phyloP scores from a whole-genome alignment of 2,797 vertebrate genomes.

The Remorina albescens region DNA sequence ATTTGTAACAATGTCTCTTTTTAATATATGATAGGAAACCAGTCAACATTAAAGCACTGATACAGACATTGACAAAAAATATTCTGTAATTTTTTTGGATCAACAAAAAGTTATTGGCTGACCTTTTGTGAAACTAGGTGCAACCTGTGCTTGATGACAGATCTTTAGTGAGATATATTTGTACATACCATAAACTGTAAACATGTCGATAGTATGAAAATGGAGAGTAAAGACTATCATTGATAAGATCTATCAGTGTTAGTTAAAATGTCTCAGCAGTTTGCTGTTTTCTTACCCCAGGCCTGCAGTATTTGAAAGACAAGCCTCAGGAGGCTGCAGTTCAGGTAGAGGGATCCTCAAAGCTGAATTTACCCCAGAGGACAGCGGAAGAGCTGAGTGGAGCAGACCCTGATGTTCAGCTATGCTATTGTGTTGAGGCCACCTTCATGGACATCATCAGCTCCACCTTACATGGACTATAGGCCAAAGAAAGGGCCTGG shows the following conservation, averaged over 20 bases:
- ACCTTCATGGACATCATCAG: constrained; percentile 97
- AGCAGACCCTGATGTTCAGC: constrained; percentile 92
- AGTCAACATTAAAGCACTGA: background rate
- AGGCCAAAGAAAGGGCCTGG: constrained; percentile 54
- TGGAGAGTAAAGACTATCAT: background rate
- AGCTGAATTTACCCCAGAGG: constrained; percentile 81
- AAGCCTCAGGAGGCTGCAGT: constrained; percentile 84
- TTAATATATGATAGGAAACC: background rate
- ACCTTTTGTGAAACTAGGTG: background rate
- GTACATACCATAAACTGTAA: background rate
- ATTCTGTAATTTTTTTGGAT: background rate
- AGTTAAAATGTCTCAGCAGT: background rate
- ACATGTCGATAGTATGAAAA: background rate
- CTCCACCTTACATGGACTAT: constrained; percentile 92
- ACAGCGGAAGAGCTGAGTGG: constrained; percentile 84
- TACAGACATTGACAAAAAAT: background rate
- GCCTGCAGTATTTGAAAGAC: constrained; percentile 93
- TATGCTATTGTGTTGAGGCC: constrained; percentile 95
- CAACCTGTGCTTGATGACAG: background rate
- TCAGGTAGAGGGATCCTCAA: constrained; percentile 75
- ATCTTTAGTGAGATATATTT: background rate
- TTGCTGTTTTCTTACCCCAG: constrained; percentile 67
- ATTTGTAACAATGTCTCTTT: background rate
- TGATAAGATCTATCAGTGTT: background rate
- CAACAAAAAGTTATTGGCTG: background rate